phyloP scores from a whole-genome alignment of 53 echinoderm and acorn worm genomes.

The Paracentrotus lividus region DNA sequence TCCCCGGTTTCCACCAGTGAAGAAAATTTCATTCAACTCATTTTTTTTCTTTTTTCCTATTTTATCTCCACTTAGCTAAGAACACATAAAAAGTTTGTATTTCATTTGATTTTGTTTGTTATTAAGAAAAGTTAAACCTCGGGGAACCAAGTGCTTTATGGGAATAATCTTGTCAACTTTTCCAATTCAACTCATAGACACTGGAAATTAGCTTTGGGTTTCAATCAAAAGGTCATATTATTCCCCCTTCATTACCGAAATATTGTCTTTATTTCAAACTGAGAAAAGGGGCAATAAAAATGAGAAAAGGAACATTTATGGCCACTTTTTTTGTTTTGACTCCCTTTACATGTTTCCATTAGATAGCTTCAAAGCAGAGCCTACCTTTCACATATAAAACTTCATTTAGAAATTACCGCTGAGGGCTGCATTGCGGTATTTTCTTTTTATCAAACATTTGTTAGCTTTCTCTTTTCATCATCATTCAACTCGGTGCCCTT shows the following conservation, averaged over 20 bases:
- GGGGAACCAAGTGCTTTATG: constrained; percentile 24
- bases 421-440: constrained; percentile 34
- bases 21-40: neutral
- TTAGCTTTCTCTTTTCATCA: constrained; percentile 55
- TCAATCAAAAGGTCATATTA: constrained; percentile 31
- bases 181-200: neutral
- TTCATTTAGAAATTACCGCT: constrained; percentile 69
- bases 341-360: neutral
- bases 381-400: constrained; percentile 51
- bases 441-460: constrained; percentile 69
- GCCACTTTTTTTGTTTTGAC: neutral
- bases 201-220: neutral
- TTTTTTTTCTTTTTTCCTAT: neutral
- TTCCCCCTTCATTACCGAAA: constrained; percentile 20
- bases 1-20: too few relatives aligned
- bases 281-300: neutral
- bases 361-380: constrained; percentile 31
- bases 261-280: constrained; percentile 47
- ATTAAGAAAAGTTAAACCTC: neutral
- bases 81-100: constrained; percentile 32
- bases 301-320: constrained; percentile 41
- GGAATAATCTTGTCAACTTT: constrained; percentile 36
- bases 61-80: neutral
- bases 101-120: neutral
- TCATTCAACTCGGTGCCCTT: constrained; percentile 56